Percentiles rank a stretch among this genome's conserved stretches.
Conservation (phyloP, 1,140 invertebrate species). For the Schlechtendalia chinensis region DNA sequence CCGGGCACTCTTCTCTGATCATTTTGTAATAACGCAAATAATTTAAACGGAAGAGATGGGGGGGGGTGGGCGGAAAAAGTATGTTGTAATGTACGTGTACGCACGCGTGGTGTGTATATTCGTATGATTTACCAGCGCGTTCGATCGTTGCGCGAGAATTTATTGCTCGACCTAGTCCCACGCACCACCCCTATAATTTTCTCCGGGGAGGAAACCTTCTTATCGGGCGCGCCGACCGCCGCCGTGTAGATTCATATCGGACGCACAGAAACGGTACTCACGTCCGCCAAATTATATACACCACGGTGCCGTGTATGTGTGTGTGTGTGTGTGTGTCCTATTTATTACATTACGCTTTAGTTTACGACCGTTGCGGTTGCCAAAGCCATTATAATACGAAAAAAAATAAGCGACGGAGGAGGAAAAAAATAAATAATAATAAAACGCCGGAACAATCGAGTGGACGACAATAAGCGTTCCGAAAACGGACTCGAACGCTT, state of each 20-base stretch:
- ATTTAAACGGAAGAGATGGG: no score
- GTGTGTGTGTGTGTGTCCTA: not conserved
- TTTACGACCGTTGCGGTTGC: not conserved
- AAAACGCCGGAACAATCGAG: no score
- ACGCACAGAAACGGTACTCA: not conserved
- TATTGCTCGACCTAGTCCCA: not conserved
- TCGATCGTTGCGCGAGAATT: not conserved
- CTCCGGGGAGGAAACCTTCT: not conserved
- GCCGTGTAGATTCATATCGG: slow-evolving; percentile 34
- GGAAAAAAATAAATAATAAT: no score
- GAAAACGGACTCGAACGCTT: no score
- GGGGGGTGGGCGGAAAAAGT: no score
- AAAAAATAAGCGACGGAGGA: not conserved
- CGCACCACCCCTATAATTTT: slow-evolving; percentile 28
- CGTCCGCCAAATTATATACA: not conserved
- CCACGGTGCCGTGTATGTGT: not conserved
- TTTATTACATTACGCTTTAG: slow-evolving; percentile 1
- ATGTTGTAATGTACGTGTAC: no score
- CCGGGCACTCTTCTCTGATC: not conserved
- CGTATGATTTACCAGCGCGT: not conserved
- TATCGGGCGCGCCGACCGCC: not conserved
- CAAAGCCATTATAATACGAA: not conserved
- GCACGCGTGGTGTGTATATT: no score
- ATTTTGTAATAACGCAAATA: slow-evolving; percentile 11
- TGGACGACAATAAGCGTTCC: not conserved